Evolutionary conservation across 2,113 vertebrate genomes (phyloP).

Genomic region (Collichthys lucidus): DNA sequence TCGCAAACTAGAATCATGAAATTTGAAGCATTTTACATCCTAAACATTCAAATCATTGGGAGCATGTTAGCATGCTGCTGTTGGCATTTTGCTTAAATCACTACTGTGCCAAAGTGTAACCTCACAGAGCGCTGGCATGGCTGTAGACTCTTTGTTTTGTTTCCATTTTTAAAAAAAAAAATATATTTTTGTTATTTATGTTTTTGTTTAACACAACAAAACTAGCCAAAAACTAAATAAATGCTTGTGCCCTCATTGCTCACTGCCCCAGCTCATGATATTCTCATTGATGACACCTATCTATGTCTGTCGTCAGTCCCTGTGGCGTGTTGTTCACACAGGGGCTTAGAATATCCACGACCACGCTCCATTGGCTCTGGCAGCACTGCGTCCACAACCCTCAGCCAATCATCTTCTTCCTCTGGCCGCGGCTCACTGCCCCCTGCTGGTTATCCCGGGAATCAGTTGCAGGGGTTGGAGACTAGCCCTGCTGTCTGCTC

Average conservation of each 20-base stretch:
- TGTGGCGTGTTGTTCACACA: conserved; percentile 81
- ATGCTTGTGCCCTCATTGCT: conserved; percentile 41
- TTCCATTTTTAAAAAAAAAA: not conserved
- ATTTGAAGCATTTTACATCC: not conserved
- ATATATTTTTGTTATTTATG: not conserved
- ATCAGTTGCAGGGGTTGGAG: conserved; percentile 51
- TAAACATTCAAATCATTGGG: not conserved
- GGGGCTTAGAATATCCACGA: conserved; percentile 73
- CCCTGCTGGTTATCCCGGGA: conserved; percentile 69
- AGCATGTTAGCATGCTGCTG: not conserved
- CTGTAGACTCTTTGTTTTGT: not conserved
- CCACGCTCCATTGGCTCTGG: conserved; percentile 83
- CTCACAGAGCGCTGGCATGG: conserved; percentile 2
- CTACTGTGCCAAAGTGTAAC: not conserved
- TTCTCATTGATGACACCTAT: conserved; percentile 58
- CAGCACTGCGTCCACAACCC: conserved; percentile 83
- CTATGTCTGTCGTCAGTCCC: conserved; percentile 79
- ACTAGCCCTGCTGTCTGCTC: conserved; percentile 33
- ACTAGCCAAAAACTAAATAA: not conserved
- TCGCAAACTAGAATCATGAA: not conserved
- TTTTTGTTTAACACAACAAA: conserved; percentile 2
- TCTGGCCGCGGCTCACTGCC: conserved; percentile 84
- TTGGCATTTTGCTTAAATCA: not conserved
- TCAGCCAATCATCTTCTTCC: conserved; percentile 85
- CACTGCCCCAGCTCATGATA: conserved; percentile 9